Evolutionary conservation across 2,888 invertebrate genomes (phyloP).

Genomic region (Lycaena phlaeas): DNA sequence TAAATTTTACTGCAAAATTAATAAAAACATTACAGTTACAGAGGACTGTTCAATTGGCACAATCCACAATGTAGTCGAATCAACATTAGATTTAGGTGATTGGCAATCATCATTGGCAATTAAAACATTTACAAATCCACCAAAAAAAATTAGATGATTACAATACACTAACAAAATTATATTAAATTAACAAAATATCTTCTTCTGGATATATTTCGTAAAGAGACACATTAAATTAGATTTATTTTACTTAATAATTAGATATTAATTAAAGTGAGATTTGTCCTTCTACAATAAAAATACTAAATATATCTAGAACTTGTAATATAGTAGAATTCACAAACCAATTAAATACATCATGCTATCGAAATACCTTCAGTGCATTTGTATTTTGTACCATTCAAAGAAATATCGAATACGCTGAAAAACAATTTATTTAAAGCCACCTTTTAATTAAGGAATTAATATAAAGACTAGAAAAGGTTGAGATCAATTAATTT

Average conservation of each 20-base stretch:
- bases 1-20: neutral
- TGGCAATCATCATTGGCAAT: slow-evolving; percentile 19
- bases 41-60: slow-evolving; percentile 2
- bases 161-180: slow-evolving; percentile 12
- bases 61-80: neutral
- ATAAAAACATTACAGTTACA: neutral
- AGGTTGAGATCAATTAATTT: too few species aligned
- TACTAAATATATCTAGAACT: neutral
- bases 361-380: neutral
- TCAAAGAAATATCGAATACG: too few species aligned
- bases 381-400: neutral
- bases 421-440: too few species aligned
- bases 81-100: slow-evolving; percentile 9
- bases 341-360: neutral
- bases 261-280: neutral
- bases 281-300: too few species aligned
- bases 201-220: neutral
- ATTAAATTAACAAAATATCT: slow-evolving; percentile 13
- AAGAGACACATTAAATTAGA: neutral
- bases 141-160: slow-evolving; percentile 12
- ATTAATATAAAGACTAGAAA: too few species aligned
- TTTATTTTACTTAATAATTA: neutral
- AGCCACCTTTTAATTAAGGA: too few species aligned
- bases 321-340: slow-evolving; percentile 3
- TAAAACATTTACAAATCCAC: slow-evolving; percentile 14